Conservation (phyloP, 2,797 vertebrate species). For the Erpetoichthys calabaricus region DNA sequence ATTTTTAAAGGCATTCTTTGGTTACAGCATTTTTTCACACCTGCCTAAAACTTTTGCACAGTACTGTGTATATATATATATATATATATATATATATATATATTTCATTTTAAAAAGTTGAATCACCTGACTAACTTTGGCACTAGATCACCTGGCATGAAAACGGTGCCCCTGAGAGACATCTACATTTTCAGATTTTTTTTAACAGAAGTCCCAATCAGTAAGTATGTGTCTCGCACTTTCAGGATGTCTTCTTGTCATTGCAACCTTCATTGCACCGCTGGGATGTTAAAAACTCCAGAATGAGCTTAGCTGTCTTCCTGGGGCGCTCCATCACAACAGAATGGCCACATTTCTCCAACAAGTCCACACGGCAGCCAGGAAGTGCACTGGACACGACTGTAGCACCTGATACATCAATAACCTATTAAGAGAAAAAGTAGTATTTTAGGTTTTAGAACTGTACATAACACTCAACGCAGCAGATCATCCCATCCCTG, state of each 20-base stretch:
- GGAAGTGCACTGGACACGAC: slow-evolving; percentile 51
- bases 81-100: too few species aligned
- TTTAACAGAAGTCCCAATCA: not conserved
- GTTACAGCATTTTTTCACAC: too few species aligned
- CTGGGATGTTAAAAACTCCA: slow-evolving; percentile 57
- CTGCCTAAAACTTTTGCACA: too few species aligned
- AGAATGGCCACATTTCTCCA: slow-evolving; percentile 82
- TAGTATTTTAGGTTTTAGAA: not conserved
- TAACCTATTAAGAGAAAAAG: slow-evolving; percentile 41
- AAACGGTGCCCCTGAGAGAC: too few species aligned
- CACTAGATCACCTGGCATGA: too few species aligned
- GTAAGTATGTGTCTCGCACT: not conserved
- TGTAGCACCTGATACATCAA: slow-evolving; percentile 70
- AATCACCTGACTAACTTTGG: too few species aligned
- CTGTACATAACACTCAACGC: not conserved
- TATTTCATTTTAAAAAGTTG: too few species aligned
- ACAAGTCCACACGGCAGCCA: slow-evolving; percentile 58
- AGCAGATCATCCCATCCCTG: not conserved
- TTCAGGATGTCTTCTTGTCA: slow-evolving; percentile 62
- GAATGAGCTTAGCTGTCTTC: slow-evolving; percentile 67
- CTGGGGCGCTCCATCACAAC: slow-evolving; percentile 77
- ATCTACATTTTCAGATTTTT: too few species aligned
- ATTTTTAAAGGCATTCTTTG: too few species aligned
- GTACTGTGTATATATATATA: too few species aligned
- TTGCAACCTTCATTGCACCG: slow-evolving; percentile 40